Conservation (phyloP, 2,888 invertebrate genomes). For the Leptogaster cylindrica region DNA sequence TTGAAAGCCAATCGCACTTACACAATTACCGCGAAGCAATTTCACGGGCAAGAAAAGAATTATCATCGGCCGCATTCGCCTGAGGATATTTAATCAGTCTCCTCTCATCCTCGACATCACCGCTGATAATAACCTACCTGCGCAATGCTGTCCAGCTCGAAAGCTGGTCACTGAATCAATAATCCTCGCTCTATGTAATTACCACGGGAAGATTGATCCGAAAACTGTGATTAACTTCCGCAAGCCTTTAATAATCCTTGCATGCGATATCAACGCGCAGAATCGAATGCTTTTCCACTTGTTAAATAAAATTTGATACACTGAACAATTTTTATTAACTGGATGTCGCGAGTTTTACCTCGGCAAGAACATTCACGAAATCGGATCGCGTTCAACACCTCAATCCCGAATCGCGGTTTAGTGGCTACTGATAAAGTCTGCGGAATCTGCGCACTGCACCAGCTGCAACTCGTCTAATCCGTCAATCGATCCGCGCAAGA, state of each 20-base stretch:
- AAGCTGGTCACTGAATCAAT: slow-evolving; percentile 28
- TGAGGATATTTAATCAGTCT: slow-evolving; percentile 37
- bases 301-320: slow-evolving; percentile 2
- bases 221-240: slow-evolving; percentile 19
- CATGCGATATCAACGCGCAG: neutral
- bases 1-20: neutral
- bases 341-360: slow-evolving; percentile 8
- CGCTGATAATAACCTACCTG: slow-evolving; percentile 26
- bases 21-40: slow-evolving; percentile 18
- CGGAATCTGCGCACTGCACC: neutral
- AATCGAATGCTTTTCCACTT: slow-evolving; percentile 1
- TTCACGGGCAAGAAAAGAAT: slow-evolving; percentile 19
- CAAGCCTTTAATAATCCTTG: slow-evolving; percentile 27
- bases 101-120: slow-evolving; percentile 22
- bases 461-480: slow-evolving; percentile 20
- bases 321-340: slow-evolving; percentile 10
- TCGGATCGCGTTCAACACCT: neutral
- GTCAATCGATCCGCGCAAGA: slow-evolving; percentile 35
- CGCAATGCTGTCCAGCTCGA: neutral
- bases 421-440: too few relatives aligned
- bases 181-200: slow-evolving; percentile 27
- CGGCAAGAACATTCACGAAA: slow-evolving; percentile 10
- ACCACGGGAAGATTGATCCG: slow-evolving; percentile 7
- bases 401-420: too few relatives aligned
- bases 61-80: slow-evolving; percentile 26